Conservation (phyloP, 2,888 invertebrate genomes). For the Dexiosoma caninum region DNA sequence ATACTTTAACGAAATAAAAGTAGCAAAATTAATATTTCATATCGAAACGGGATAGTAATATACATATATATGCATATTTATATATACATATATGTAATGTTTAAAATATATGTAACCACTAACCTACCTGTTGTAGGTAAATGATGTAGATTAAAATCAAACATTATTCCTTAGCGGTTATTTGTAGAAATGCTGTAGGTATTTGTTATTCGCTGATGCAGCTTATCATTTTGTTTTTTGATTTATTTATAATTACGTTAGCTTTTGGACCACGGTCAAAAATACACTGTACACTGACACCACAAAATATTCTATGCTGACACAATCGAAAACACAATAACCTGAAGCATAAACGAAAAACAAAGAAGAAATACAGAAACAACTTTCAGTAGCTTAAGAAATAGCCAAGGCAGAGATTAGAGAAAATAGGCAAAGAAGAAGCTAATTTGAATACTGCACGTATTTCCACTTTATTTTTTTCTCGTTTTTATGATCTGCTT, state of each 20-base stretch:
- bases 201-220: not conserved
- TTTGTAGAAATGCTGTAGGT: not conserved
- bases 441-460: not conserved
- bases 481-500: not conserved
- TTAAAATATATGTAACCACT: too few relatives aligned
- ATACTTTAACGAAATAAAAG: too few relatives aligned
- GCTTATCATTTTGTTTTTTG: not conserved
- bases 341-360: conserved; percentile 11
- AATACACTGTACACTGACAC: conserved; percentile 7
- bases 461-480: not conserved
- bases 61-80: too few relatives aligned
- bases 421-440: not conserved
- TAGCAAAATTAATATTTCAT: too few relatives aligned
- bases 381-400: conserved; percentile 21
- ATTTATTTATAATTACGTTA: conserved; percentile 7
- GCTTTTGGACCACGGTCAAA: conserved; percentile 44
- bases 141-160: too few relatives aligned
- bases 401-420: conserved; percentile 22
- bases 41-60: too few relatives aligned
- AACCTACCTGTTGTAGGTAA: too few relatives aligned
- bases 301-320: conserved; percentile 12
- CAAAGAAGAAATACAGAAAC: not conserved
- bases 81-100: too few relatives aligned
- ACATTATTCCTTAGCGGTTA: too few relatives aligned
- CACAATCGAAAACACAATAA: not conserved